These are phyloP conservation scores for Eurystomus gularis DNA, from an alignment of 2,113 vertebrate genomes.

Conservation along the genomic window DNA sequence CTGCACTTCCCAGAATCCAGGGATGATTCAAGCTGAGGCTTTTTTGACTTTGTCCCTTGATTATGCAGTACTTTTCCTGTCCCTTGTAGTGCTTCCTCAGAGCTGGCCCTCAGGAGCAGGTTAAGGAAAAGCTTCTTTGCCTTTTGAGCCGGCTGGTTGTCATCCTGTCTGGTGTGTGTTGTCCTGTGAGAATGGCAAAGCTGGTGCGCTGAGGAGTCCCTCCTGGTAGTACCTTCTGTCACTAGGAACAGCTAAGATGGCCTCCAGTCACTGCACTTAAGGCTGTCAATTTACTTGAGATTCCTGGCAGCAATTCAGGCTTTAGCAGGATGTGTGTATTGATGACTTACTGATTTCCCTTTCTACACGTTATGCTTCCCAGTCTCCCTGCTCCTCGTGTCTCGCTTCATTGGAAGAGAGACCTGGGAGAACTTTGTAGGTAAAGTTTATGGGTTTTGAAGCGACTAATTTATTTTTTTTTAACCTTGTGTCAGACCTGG, in stretches of 20 bases:
- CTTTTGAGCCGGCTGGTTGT: not conserved
- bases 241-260: constrained; percentile 32
- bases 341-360: constrained; percentile 33
- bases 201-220: not conserved
- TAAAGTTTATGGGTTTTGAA: not conserved
- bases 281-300: constrained; percentile 6
- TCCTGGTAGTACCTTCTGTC: not conserved
- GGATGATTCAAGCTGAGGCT: not conserved
- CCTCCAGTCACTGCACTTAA: constrained; percentile 47
- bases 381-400: fast-evolving
- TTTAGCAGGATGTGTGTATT: constrained; percentile 1
- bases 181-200: not conserved
- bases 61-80: not conserved
- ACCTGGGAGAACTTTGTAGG: not conserved
- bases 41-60: constrained; percentile 41
- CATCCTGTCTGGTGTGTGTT: not conserved
- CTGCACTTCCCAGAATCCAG: not conserved
- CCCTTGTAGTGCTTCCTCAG: not conserved
- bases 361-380: not conserved
- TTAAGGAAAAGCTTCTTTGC: not conserved
- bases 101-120: not conserved
- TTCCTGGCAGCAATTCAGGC: constrained; percentile 11
- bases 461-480: not conserved
- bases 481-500: not conserved
- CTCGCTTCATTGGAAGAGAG: not conserved